Percentiles rank a stretch among this genome's conserved stretches.
phyloP scores from a whole-genome alignment of 2,797 vertebrate genomes.

The Petrocephalus sullivani region DNA sequence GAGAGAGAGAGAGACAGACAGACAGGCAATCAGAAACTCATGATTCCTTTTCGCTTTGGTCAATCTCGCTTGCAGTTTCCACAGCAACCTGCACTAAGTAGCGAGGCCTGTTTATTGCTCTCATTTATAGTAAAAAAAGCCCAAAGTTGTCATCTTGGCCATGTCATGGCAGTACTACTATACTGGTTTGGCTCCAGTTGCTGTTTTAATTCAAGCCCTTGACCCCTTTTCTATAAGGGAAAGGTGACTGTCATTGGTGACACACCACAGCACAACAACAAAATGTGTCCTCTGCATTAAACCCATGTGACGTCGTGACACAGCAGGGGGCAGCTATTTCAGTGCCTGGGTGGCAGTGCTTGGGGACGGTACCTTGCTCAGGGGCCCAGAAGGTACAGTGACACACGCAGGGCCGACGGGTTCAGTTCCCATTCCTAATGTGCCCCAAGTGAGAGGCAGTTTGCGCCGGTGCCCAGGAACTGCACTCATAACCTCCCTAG shows the following conservation, averaged over 20 bases:
- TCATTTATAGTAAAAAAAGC: conserved; percentile 23
- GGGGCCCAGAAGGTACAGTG: neutral
- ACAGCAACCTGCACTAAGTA: conserved; percentile 21
- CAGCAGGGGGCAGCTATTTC: too few species aligned
- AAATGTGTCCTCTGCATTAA: too few species aligned
- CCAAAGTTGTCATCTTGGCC: conserved; percentile 2
- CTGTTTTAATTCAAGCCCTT: neutral
- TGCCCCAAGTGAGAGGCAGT: neutral
- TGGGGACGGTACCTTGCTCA: too few species aligned
- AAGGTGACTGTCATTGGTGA: too few species aligned
- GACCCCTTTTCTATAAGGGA: neutral
- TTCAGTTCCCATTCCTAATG: neutral
- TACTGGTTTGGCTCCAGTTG: neutral
- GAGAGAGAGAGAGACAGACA: neutral
- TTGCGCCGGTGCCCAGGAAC: neutral
- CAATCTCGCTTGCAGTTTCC: conserved; percentile 18
- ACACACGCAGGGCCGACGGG: neutral
- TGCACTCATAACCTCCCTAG: neutral
- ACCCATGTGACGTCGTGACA: too few species aligned
- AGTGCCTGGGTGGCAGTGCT: too few species aligned
- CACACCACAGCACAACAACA: too few species aligned
- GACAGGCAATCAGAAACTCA: neutral
- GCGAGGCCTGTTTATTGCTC: conserved; percentile 20
- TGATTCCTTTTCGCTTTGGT: neutral
- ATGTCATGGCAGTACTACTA: neutral